A percentile compares a stretch with the other conserved stretches of the same genome.
Evolutionary conservation across 1,140 invertebrate species (phyloP).

Genomic region (Coboldia fuscipes): DNA sequence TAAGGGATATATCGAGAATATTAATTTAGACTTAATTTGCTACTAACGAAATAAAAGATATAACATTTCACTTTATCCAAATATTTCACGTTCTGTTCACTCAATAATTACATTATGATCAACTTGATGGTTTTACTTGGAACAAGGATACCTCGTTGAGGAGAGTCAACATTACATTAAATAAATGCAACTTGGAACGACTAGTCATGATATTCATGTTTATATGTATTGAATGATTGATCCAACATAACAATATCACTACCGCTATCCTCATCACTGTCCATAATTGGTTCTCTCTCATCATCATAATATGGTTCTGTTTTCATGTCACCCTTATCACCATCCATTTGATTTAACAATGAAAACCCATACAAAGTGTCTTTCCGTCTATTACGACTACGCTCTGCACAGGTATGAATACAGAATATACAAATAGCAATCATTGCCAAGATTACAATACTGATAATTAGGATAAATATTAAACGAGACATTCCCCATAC

Average conservation of each 20-base stretch:
- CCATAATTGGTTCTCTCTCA: not conserved
- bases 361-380: slow-evolving; percentile 21
- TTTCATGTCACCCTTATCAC: too few relatives aligned
- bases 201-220: not conserved
- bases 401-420: slow-evolving; percentile 16
- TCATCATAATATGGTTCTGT: not conserved
- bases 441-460: slow-evolving; percentile 17
- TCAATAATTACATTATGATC: not conserved
- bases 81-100: not conserved
- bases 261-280: not conserved
- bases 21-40: too few relatives aligned
- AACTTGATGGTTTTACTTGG: not conserved
- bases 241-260: not conserved
- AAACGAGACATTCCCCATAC: slow-evolving; percentile 49
- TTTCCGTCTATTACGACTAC: slow-evolving; percentile 17
- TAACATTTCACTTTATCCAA: not conserved
- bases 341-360: slow-evolving; percentile 17
- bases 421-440: slow-evolving; percentile 15
- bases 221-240: not conserved
- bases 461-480: slow-evolving; percentile 46
- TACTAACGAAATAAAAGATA: too few relatives aligned
- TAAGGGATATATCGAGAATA: too few relatives aligned
- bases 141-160: not conserved
- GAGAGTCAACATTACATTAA: not conserved
- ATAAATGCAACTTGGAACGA: too few relatives aligned